Percentiles rank a stretch among this genome's conserved stretches.
phyloP scores from a whole-genome alignment of 1,140 invertebrate genomes.

The Leptinotarsa defecta region DNA sequence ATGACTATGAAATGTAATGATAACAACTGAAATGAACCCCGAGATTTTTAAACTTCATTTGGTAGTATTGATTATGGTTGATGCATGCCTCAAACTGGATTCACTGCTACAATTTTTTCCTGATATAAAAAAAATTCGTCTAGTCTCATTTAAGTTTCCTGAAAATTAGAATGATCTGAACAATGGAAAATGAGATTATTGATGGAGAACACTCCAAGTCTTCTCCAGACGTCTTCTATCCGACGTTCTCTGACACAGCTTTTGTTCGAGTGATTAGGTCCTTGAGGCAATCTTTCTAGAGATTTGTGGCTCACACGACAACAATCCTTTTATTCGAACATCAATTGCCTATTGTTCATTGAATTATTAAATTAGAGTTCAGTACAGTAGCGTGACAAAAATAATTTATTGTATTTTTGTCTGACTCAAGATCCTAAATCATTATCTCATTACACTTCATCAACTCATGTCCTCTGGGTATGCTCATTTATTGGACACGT shows the following conservation, averaged over 20 bases:
- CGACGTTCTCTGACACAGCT: conserved; percentile 4
- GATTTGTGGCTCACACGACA: conserved; percentile 1
- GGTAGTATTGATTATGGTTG: too few relatives aligned
- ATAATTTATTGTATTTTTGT: too few relatives aligned
- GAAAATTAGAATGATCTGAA: neutral
- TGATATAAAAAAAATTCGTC: neutral
- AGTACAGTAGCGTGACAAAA: too few relatives aligned
- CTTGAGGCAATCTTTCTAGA: neutral
- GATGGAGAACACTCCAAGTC: neutral
- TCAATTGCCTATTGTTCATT: neutral
- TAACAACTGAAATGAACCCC: too few relatives aligned
- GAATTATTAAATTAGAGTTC: neutral
- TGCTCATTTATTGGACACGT: too few relatives aligned
- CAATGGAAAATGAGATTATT: neutral
- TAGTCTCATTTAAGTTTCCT: neutral
- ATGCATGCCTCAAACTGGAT: too few relatives aligned
- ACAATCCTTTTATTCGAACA: neutral
- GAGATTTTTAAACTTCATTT: too few relatives aligned
- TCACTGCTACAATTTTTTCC: too few relatives aligned
- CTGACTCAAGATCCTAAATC: too few relatives aligned
- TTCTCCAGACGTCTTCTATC: neutral
- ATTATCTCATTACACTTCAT: too few relatives aligned
- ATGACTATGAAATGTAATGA: too few relatives aligned
- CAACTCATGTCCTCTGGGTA: too few relatives aligned
- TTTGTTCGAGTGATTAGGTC: neutral